phyloP scores from a whole-genome alignment of 2,113 vertebrate species.

The Gallinago media region DNA sequence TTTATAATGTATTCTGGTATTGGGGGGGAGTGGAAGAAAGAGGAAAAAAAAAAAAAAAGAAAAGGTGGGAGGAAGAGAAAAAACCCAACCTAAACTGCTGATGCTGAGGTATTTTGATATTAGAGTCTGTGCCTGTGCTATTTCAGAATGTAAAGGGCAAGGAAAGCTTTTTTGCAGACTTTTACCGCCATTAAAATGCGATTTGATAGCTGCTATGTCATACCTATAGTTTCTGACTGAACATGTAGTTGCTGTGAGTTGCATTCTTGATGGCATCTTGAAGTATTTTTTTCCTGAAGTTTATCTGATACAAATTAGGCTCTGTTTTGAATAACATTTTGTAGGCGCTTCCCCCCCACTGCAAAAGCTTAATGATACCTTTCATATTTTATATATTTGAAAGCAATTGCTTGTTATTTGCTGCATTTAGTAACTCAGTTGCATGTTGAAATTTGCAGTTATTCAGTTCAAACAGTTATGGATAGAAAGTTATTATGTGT shows the following conservation, averaged over 20 bases:
- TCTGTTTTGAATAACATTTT: neutral
- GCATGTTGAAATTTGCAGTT: neutral
- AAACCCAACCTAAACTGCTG: neutral
- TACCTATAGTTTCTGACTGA: neutral
- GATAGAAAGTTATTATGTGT: neutral
- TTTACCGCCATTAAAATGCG: neutral
- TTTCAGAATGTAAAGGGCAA: neutral
- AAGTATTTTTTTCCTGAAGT: neutral
- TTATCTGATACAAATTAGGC: neutral
- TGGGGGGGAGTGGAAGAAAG: fast-evolving
- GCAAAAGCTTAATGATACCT: neutral
- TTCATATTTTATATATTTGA: neutral
- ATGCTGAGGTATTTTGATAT: neutral
- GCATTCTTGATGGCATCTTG: neutral
- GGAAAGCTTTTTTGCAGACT: neutral
- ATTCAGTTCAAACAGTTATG: neutral
- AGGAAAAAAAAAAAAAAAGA: too few species aligned
- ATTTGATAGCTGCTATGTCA: neutral
- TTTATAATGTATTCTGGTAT: neutral
- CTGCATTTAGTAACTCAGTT: neutral
- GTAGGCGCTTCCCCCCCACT: neutral
- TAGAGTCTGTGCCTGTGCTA: neutral
- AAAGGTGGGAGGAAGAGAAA: too few species aligned
- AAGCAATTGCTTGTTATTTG: neutral
- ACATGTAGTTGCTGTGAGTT: neutral